Evolutionary conservation across 2,113 vertebrate genomes (phyloP).

Genomic region (Athene noctua): DNA sequence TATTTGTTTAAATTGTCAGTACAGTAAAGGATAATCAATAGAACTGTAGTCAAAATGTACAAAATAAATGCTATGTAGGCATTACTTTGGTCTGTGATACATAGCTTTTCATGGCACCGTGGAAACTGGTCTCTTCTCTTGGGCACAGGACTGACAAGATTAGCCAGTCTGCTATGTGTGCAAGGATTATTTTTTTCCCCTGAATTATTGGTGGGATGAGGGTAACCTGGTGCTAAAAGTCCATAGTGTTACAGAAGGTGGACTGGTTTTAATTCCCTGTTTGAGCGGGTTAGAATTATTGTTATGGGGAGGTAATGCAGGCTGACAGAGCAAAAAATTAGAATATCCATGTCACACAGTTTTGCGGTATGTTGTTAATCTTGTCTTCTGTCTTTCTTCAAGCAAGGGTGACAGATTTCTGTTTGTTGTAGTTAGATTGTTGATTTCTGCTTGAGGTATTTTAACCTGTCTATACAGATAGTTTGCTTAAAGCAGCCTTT

Average conservation of each 20-base stretch:
- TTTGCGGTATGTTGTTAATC: background rate
- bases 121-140: background rate
- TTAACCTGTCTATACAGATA: background rate
- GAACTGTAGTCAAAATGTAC: background rate
- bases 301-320: background rate
- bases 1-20: background rate
- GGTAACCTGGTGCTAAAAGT: background rate
- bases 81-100: background rate
- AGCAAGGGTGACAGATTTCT: background rate
- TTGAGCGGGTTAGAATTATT: background rate
- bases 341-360: accelerated
- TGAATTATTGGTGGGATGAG: background rate
- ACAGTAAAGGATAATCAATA: background rate
- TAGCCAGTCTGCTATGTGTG: background rate
- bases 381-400: background rate
- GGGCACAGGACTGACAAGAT: background rate
- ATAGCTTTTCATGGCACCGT: accelerated
- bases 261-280: background rate
- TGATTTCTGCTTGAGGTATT: background rate
- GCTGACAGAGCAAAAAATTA: background rate
- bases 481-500: background rate
- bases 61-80: accelerated
- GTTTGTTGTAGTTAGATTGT: background rate
- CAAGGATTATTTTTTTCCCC: background rate
- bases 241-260: background rate